phyloP scores from a whole-genome alignment of 2,888 invertebrate species.

The Anarsia innoxiella region DNA sequence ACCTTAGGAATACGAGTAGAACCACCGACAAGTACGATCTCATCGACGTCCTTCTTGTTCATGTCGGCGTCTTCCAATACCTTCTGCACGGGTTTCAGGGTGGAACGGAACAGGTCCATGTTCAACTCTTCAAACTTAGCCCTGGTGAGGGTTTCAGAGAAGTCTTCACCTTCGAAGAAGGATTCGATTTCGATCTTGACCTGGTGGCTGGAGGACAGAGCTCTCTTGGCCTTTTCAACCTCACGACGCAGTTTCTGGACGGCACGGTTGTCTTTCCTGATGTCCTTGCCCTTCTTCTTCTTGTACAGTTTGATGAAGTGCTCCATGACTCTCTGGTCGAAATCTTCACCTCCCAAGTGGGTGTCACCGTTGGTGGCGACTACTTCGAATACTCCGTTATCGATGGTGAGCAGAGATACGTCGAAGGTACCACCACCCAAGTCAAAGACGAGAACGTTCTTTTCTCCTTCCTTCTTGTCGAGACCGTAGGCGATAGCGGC shows the following conservation, averaged over 20 bases:
- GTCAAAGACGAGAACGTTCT: conserved; percentile 98
- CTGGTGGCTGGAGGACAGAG: conserved; percentile 95
- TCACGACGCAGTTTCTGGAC: conserved; percentile 97
- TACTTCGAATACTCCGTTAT: conserved; percentile 98
- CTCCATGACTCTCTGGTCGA: conserved; percentile 98
- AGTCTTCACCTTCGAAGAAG: conserved; percentile 98
- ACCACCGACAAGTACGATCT: conserved; percentile 99
- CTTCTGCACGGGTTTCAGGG: conserved; percentile 95
- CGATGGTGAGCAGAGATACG: conserved; percentile 97
- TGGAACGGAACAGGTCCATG: conserved; percentile 93
- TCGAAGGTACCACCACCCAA: conserved; percentile 99
- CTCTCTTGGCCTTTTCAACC: conserved; percentile 98
- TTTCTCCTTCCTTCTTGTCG: conserved; percentile 97
- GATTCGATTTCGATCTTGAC: conserved; percentile 99
- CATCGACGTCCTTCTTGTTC: conserved; percentile 98
- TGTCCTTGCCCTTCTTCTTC: conserved; percentile 98
- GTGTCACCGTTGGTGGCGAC: conserved; percentile 96
- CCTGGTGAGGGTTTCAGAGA: conserved; percentile 97
- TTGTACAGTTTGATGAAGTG: conserved; percentile 99
- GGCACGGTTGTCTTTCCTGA: conserved; percentile 94
- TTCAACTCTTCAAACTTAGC: conserved; percentile 99
- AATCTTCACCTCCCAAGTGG: conserved; percentile 99
- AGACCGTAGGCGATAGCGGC: conserved; percentile 98
- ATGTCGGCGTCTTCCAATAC: conserved; percentile 99
- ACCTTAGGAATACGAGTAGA: conserved; percentile 99